These are phyloP conservation scores for Holacanthus passer DNA, from an alignment of 2,113 vertebrate genomes.

Conservation along the genomic window DNA sequence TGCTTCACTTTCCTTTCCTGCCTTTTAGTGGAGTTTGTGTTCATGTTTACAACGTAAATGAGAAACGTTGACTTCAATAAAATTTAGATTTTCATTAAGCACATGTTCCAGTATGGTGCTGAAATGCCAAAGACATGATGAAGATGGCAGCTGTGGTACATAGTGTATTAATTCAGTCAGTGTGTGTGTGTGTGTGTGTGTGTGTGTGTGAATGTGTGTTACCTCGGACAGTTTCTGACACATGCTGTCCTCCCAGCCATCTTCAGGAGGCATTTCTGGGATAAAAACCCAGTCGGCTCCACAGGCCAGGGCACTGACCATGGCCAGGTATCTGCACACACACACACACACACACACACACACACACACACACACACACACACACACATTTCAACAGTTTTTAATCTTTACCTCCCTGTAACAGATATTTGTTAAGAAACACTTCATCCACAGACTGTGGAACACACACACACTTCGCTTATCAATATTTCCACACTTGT, in stretches of 20 bases:
- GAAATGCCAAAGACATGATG: no score
- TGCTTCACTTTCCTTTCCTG: no score
- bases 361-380: no score
- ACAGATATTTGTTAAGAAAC: neutral
- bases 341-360: conserved; percentile 41
- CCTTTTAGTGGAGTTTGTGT: no score
- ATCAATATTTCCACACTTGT: neutral
- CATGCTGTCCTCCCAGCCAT: conserved; percentile 95
- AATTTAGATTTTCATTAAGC: no score
- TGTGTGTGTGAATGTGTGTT: conserved; percentile 25
- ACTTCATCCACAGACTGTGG: neutral
- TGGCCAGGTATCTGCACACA: conserved; percentile 90
- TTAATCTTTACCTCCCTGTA: neutral
- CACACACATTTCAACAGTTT: neutral
- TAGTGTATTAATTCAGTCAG: no score
- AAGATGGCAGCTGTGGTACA: no score
- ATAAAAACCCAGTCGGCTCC: conserved; percentile 98
- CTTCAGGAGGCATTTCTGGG: conserved; percentile 95
- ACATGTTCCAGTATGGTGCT: no score
- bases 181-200: conserved; percentile 7
- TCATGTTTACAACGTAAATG: neutral
- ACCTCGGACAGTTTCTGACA: conserved; percentile 89
- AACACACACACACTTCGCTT: neutral
- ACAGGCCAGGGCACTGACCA: conserved; percentile 95
- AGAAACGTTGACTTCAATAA: no score